Base-by-base conservation (phyloP, 2,888 invertebrate genomes). In the Reticulitermes lucifugus region DNA sequence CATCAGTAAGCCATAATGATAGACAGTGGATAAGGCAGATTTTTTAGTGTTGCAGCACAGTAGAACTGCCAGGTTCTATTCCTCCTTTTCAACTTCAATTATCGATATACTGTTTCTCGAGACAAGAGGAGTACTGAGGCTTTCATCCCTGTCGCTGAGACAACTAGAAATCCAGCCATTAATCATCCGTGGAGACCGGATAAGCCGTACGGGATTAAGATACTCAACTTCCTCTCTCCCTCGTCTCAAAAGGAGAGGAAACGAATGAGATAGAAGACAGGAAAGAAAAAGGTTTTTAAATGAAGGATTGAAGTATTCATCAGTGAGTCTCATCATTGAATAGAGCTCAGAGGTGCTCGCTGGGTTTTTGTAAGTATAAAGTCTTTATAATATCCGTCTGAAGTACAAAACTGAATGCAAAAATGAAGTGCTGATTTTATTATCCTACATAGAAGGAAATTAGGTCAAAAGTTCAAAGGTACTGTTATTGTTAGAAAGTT, bases 61-160 rank as follows among this genome's bases (percentile, higher is more conserved):
- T 14, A 12, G 18, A 55, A 55, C 14, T 1, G 18, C 55, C 14
- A 55, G 5, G 18, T 55, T 18, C 18, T 18, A 18, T 55, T 18
- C 65, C 65, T 25, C 25, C 7, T 25, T n/a, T 65, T 65, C 65
- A 65, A 65, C 65, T 43, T 46, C 77, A 77, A 43, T 77, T 77
- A 79, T 79, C 79, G 46, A 79, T 79, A n/a, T 51, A 25, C 25
- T n/a, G n/a, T 65, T 65, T 65, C 25, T 65, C 65, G 65, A 65
- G 65, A 65, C 7, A 65, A n/a, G 65, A n/a, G 65, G 65, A n/a
- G 65, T 65, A 14, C n/a, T 9, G 6, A 65, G 25, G 25, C n/a
- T 9, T 65, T 9, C 18, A 55, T 55, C 55, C 55, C 55, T 55
- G 18, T 55, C 10, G 9, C 43, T 22, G 6, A 75, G 43, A 75